Percentiles rank a stretch among this genome's conserved stretches.
phyloP scores from a whole-genome alignment of 2,113 vertebrate genomes.

The Macaca fascicularis region DNA sequence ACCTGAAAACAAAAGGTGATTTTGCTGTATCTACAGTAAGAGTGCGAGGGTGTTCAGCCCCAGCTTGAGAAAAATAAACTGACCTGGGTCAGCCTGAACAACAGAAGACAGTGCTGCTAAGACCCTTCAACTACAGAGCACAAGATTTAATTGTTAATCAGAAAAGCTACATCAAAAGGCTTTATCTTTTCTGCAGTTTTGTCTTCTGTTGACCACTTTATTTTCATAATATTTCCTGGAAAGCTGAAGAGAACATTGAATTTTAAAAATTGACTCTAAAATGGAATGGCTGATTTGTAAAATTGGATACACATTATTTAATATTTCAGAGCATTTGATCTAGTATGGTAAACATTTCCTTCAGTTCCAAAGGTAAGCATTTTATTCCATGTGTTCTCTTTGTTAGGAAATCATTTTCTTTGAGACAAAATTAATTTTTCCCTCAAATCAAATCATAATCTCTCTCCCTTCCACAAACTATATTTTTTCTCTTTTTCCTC shows the following conservation, averaged over 20 bases:
- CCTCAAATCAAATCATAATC: not conserved
- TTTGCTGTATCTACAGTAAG: not conserved
- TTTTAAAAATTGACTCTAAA: not conserved
- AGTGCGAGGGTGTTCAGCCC: not conserved
- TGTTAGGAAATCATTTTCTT: not conserved
- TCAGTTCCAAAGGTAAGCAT: not conserved
- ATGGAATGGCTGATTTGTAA: not conserved
- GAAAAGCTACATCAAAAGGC: not conserved
- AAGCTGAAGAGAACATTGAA: constrained; percentile 6
- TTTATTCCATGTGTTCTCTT: not conserved
- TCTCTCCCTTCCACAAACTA: not conserved
- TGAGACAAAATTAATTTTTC: not conserved
- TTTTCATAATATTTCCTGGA: not conserved
- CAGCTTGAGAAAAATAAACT: not conserved
- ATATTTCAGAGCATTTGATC: not conserved
- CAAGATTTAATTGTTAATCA: not conserved
- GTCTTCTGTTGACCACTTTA: not conserved
- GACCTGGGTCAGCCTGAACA: not conserved
- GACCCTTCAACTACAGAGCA: not conserved
- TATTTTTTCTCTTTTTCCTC: not conserved
- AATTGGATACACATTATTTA: not conserved
- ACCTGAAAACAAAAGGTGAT: not conserved
- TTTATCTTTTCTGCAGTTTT: not conserved
- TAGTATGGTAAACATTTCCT: not conserved
- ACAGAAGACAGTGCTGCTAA: not conserved